Evolutionary conservation across 2,888 invertebrate species (phyloP).

Genomic region (Hipparchia semele): DNA sequence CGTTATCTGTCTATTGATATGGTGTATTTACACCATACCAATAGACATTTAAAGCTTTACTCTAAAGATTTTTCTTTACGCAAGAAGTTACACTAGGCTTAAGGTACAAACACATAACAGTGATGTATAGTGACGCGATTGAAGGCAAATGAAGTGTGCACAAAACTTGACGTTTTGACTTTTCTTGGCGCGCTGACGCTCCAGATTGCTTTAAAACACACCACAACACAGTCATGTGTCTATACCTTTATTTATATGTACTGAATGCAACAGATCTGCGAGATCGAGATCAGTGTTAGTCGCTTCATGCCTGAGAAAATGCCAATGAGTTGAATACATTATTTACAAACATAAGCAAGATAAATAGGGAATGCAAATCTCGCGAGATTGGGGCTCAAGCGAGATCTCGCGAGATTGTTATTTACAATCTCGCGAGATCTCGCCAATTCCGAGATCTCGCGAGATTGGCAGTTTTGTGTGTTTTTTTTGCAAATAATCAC

Average conservation of each 20-base stretch:
- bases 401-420: too few species aligned
- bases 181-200: too few species aligned
- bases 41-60: not conserved
- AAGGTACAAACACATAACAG: not conserved
- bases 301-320: conserved; percentile 68
- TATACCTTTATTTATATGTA: conserved; percentile 57
- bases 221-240: not conserved
- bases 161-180: too few species aligned
- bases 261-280: conserved; percentile 74
- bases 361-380: too few species aligned
- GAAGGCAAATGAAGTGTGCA: not conserved
- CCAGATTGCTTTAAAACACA: not conserved
- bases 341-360: conserved; percentile 73
- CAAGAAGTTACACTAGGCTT: not conserved
- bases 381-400: too few species aligned
- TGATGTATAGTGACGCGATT: not conserved
- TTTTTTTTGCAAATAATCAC: too few species aligned
- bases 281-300: conserved; percentile 65
- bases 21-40: not conserved
- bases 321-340: conserved; percentile 55
- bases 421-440: too few species aligned
- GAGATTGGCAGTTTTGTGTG: too few species aligned
- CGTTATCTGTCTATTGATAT: not conserved
- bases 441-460: too few species aligned
- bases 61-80: not conserved